Evolutionary conservation across 2,888 invertebrate genomes (phyloP), one percentile per base, ranked within the genome.

Genomic region (Drosophila subsilvestris): DNA sequence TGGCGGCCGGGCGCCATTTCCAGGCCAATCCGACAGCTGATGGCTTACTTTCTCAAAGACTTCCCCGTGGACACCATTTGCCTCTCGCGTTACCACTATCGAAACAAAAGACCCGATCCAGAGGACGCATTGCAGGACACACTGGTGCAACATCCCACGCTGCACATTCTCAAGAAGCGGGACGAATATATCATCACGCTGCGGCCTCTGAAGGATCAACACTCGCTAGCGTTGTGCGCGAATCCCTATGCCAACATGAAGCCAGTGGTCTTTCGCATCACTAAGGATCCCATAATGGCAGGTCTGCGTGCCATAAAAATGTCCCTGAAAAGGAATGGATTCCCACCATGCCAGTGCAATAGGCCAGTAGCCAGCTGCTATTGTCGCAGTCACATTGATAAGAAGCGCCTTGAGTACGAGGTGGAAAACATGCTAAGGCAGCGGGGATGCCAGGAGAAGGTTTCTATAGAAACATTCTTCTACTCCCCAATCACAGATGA

Each of bases 161-260:
- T 95, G 12, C 94, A 94, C 65, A 94, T 95, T 7, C 93, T 94
- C 78, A 95, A 95, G 80, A 94, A 94, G 80, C 94, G 95, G 25
- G 95, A 95, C 3, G 92, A 93, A 6, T 95, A 95, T 84, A 93
- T 93, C 32, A 94, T 95, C 75, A 94, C 95, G 78, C 94, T 95
- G 87, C 94, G 95, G 65, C 95, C 95, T 0, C 89, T 95, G 3
- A 95, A 95, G 90, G 94, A 95, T 79, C 92, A 95, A 4, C 93
- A 93, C 10, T 93, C 93, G 18, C 91, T 95, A 43, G 91, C 91
- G 8, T 92, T 93, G 3, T 94, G 94, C 70, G 95, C 95, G 78
- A 94, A 95, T 88, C 95, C 95, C 0, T 95, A 95, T 86, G 94
- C 95, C 37, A 94, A 95, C 61, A 95, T 95, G 86, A 94, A 94